phyloP scores from a whole-genome alignment of 1,140 invertebrate genomes.

The Helicoverpa armigera region DNA sequence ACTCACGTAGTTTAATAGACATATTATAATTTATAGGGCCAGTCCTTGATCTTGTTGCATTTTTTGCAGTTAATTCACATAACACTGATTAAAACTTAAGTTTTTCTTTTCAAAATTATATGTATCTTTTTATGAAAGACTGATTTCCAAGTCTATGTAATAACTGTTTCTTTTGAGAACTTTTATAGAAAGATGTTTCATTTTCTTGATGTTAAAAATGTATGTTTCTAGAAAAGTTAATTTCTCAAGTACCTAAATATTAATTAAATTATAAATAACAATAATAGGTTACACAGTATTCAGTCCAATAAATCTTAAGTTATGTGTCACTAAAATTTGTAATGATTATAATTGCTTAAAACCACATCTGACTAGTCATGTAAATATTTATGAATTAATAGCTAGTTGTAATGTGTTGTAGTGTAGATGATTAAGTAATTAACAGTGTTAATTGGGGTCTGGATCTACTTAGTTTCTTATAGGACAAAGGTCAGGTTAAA shows the following conservation, averaged over 20 bases:
- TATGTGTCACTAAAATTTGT: constrained; percentile 17
- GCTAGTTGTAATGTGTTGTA: constrained; percentile 45
- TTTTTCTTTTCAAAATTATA: too few relatives aligned
- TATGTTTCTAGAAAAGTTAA: neutral
- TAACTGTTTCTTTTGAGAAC: too few relatives aligned
- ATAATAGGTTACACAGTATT: constrained; percentile 15
- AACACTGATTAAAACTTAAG: too few relatives aligned
- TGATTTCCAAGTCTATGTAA: too few relatives aligned
- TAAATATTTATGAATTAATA: constrained; percentile 49
- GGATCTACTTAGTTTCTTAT: constrained; percentile 37
- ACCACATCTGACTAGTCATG: constrained; percentile 57
- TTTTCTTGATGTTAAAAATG: neutral
- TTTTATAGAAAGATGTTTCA: too few relatives aligned
- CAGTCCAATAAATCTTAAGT: constrained; percentile 51
- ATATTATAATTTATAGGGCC: neutral
- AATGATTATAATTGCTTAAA: constrained; percentile 41
- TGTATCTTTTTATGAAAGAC: too few relatives aligned
- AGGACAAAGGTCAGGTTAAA: constrained; percentile 36
- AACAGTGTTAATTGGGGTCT: constrained; percentile 45
- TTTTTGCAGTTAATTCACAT: too few relatives aligned
- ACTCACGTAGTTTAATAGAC: constrained; percentile 23
- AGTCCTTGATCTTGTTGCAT: too few relatives aligned
- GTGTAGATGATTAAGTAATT: constrained; percentile 27
- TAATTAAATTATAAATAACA: too few relatives aligned
- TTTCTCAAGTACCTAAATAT: neutral